Conservation (phyloP, 2,888 invertebrate species). For the Cataglyphis altisquamis region DNA sequence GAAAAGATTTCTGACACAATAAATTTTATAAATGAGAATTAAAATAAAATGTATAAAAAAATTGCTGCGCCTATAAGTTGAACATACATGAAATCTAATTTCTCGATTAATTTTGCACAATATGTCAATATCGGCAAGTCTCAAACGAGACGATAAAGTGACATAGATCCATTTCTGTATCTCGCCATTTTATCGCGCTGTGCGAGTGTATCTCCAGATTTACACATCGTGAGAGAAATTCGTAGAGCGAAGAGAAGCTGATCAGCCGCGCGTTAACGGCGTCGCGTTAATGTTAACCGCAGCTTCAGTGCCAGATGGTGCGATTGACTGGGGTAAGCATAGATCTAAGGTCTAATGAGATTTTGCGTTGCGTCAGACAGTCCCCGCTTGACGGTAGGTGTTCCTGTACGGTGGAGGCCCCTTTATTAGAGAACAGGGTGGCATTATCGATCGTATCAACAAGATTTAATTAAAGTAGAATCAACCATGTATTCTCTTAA, state of each 20-base stretch:
- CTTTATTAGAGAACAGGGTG: conserved; percentile 54
- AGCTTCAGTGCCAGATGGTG: conserved; percentile 58
- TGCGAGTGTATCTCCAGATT: conserved; percentile 28
- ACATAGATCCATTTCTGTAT: conserved; percentile 6
- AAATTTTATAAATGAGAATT: not conserved
- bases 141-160: conserved; percentile 14
- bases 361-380: conserved; percentile 47
- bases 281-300: conserved; percentile 58
- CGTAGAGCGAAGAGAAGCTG: conserved; percentile 22
- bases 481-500: conserved; percentile 55
- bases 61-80: not conserved
- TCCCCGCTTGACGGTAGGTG: conserved; percentile 33
- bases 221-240: conserved; percentile 33
- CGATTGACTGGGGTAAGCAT: conserved; percentile 58
- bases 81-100: conserved; percentile 13
- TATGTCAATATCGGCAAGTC: not conserved
- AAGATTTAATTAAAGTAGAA: conserved; percentile 57
- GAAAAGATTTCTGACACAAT: not conserved
- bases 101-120: not conserved
- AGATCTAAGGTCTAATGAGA: conserved; percentile 55
- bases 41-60: not conserved
- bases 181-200: conserved; percentile 19
- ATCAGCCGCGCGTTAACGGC: conserved; percentile 57
- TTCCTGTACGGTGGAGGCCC: conserved; percentile 33
- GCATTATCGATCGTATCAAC: conserved; percentile 53